Evolutionary conservation across 2,113 vertebrate species (phyloP).

Genomic region (Siniperca chuatsi): DNA sequence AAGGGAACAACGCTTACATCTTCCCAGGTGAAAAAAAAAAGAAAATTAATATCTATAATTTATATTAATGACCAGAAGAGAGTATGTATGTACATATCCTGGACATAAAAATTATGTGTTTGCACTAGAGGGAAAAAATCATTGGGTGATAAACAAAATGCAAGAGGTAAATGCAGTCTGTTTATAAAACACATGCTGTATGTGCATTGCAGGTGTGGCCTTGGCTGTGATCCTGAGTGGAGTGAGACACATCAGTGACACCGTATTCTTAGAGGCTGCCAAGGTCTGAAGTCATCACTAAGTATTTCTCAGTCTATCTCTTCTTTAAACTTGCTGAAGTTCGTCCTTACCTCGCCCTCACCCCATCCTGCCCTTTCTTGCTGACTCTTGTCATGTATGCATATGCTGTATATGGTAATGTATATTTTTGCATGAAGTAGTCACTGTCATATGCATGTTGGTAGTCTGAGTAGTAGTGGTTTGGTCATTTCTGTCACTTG

Average conservation of each 20-base stretch:
- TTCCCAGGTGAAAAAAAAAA: conserved; percentile 89
- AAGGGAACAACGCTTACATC: conserved; percentile 98
- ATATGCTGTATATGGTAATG: conserved; percentile 1
- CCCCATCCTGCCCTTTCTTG: conserved; percentile 10
- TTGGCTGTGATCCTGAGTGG: conserved; percentile 95
- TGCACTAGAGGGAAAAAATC: background rate
- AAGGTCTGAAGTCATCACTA: conserved; percentile 86
- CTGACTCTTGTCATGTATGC: conserved; percentile 15
- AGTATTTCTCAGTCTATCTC: background rate
- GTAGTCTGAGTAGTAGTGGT: background rate
- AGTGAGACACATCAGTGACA: conserved; percentile 94
- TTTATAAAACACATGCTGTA: background rate
- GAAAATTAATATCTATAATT: background rate
- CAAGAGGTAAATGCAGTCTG: background rate
- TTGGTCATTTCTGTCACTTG: background rate
- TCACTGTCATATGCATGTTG: conserved; percentile 3
- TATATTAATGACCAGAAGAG: background rate
- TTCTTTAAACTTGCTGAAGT: background rate
- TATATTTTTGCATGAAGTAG: background rate
- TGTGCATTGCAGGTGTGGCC: conserved; percentile 88
- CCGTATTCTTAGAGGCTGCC: conserved; percentile 95
- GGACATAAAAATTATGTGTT: too few relatives aligned
- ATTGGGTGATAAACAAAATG: background rate
- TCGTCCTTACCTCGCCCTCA: conserved; percentile 1
- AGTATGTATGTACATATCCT: background rate